A percentile compares a stretch with the other conserved stretches of the same genome.
Conservation (phyloP, 1,140 invertebrate genomes). For the Euwallacea similis region DNA sequence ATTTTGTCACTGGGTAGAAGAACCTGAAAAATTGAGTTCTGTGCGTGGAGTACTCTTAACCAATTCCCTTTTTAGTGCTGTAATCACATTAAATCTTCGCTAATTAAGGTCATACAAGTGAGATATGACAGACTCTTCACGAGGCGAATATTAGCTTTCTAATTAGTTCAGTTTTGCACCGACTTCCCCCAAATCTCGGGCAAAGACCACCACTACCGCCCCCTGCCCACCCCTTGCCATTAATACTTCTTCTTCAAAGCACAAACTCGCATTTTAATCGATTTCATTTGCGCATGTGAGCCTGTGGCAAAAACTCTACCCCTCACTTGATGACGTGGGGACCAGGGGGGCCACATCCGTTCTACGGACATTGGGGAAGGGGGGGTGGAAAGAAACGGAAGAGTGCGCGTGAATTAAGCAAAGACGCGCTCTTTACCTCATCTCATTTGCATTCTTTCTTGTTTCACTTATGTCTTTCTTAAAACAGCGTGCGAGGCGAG, state of each 20-base stretch:
- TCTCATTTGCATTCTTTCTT: slow-evolving; percentile 53
- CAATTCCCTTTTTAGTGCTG: no score
- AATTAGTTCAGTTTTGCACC: slow-evolving; percentile 13
- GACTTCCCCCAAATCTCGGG: slow-evolving; percentile 42
- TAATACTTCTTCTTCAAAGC: slow-evolving; percentile 55
- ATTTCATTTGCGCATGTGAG: slow-evolving; percentile 56
- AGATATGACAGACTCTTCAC: no score
- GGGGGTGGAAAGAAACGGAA: slow-evolving; percentile 51
- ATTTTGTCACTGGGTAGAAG: no score
- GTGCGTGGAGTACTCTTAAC: no score
- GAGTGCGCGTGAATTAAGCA: slow-evolving; percentile 54
- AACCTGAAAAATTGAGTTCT: no score
- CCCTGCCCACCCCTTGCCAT: slow-evolving; percentile 48
- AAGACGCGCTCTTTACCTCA: slow-evolving; percentile 52
- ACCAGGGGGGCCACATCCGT: slow-evolving; percentile 37
- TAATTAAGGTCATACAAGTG: no score
- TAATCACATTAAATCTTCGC: no score
- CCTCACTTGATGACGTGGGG: slow-evolving; percentile 46
- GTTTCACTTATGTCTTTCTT: slow-evolving; percentile 49
- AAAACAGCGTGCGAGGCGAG: slow-evolving; percentile 20
- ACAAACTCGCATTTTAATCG: slow-evolving; percentile 56
- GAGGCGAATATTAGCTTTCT: neutral
- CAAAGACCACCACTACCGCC: slow-evolving; percentile 29
- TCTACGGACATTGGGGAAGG: slow-evolving; percentile 29
- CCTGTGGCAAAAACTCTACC: slow-evolving; percentile 54